phyloP scores from a whole-genome alignment of 2,888 invertebrate species.

The Epistrophe grossulariae region DNA sequence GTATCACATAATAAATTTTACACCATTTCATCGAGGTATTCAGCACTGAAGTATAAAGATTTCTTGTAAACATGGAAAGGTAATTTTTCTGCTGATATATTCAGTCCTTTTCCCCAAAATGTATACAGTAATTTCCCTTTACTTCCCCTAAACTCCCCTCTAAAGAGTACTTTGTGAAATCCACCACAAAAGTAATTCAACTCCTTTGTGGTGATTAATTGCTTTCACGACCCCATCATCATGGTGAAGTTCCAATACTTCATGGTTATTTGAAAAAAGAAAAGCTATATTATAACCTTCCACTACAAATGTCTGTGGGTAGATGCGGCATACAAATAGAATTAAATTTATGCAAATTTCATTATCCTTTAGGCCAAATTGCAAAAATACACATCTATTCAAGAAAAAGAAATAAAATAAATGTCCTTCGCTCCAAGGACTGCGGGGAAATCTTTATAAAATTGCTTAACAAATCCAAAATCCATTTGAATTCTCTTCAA shows the following conservation, averaged over 20 bases:
- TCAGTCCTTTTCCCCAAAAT: too few relatives aligned
- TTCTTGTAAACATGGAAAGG: background rate
- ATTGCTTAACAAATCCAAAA: conserved; percentile 44
- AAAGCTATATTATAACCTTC: conserved; percentile 49
- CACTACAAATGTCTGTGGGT: conserved; percentile 45
- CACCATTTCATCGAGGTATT: background rate
- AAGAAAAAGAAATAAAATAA: conserved; percentile 2
- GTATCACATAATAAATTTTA: background rate
- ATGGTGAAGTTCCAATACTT: conserved; percentile 19
- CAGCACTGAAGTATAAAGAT: background rate
- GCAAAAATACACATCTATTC: conserved; percentile 31
- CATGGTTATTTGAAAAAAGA: background rate
- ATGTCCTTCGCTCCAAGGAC: conserved; percentile 32
- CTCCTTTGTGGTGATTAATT: background rate
- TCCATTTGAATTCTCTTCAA: conserved; percentile 17
- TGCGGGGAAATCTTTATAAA: conserved; percentile 2
- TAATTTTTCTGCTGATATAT: background rate
- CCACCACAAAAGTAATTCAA: background rate
- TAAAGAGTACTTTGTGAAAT: background rate
- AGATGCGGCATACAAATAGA: conserved; percentile 49
- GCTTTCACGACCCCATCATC: conserved; percentile 28
- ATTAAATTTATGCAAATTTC: conserved; percentile 62
- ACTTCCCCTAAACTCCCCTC: conserved; percentile 28
- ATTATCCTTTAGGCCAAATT: conserved; percentile 55
- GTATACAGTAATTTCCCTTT: conserved; percentile 10